phyloP scores from a whole-genome alignment of 2,113 vertebrate genomes.

The Leptodactylus fuscus region DNA sequence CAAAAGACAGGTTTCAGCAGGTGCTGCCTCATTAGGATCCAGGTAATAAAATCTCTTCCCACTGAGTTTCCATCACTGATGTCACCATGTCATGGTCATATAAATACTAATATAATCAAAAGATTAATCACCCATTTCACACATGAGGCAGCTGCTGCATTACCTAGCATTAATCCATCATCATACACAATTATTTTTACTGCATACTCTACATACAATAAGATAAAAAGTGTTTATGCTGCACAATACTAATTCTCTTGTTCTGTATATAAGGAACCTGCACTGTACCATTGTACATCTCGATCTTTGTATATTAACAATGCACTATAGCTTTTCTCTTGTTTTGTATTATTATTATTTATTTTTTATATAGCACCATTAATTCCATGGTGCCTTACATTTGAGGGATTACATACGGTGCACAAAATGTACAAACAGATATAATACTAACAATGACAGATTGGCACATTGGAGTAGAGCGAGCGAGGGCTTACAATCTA shows the following conservation, averaged over 20 bases:
- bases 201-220: too few species aligned
- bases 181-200: neutral
- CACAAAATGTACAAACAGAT: too few species aligned
- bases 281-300: too few species aligned
- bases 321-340: too few species aligned
- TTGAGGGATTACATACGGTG: too few species aligned
- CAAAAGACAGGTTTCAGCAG: slow-evolving; percentile 75
- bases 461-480: too few species aligned
- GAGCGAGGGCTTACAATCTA: too few species aligned
- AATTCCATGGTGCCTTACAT: too few species aligned
- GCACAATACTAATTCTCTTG: neutral
- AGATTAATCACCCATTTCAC: slow-evolving; percentile 8
- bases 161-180: neutral
- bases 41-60: slow-evolving; percentile 67
- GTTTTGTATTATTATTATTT: too few species aligned
- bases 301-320: too few species aligned
- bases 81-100: neutral
- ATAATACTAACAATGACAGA: too few species aligned
- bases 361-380: too few species aligned
- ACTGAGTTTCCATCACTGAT: slow-evolving; percentile 38
- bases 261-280: neutral
- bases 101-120: slow-evolving; percentile 33
- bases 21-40: slow-evolving; percentile 77
- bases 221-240: neutral
- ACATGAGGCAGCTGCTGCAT: slow-evolving; percentile 5